Base-by-base conservation (phyloP, 2,888 invertebrate species). In the Agonopterix alstromeriana region DNA sequence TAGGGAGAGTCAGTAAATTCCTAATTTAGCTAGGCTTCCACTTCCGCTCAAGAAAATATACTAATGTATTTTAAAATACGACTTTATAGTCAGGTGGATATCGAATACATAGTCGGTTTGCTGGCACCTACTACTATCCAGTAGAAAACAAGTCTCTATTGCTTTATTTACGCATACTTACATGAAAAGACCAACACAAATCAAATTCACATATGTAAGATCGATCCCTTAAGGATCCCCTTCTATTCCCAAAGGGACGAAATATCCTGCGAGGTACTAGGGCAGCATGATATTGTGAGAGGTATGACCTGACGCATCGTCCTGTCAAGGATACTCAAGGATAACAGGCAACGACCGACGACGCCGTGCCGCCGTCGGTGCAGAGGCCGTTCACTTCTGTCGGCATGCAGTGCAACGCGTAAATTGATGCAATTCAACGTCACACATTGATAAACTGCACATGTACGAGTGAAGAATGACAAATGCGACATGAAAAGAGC, bases 171-270 rank as follows among this genome's bases (percentile, higher is more conserved):
- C 27, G 27, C 27, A 27, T 27, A 27, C 27, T 27, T 27, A 27
- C 7, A 27, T 27, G 27, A 27, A 27, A 27, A 27, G 27, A 27
- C 5, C 27, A 27, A 27, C 27, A 27, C 27, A 27, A 27, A 27
- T 27, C 27, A 27, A 27, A 27, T 27, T 27, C 27, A 5, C 27
- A 27, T 7, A 27, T 1, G 27, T 27, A 27, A 27, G 27, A 27
- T 27, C 27, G 49, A 38, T 51, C 82, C 82, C 79, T 81, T 79
- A 77, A 76, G 78, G 76, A 78, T 70, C 60, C 55, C 60, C 60
- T 63, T 66, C 69, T 72, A 77, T 81, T 89, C 89, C 89, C 89
- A 86, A 89, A 89, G 89, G 89, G 89, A 89, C 88, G 73, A 89
- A 89, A 85, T 89, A 89, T 89, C 89, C 89, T 89, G 89, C 82